Evolutionary conservation across 2,888 invertebrate genomes (phyloP).

Genomic region (Panopea generosa): DNA sequence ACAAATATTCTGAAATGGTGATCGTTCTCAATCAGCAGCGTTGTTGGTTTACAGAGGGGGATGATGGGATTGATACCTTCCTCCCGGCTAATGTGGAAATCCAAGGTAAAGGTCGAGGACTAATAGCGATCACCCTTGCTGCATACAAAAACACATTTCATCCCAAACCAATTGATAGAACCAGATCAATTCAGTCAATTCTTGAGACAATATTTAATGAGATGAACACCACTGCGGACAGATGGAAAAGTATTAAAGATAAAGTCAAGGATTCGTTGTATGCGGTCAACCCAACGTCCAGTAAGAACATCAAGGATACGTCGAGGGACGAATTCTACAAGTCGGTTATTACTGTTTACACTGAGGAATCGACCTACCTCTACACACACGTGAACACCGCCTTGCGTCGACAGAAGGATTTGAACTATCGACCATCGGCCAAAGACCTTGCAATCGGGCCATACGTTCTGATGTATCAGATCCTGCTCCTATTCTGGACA

Average conservation of each 20-base stretch:
- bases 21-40: conserved; percentile 11
- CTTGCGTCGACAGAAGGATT: conserved; percentile 30
- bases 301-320: conserved; percentile 2
- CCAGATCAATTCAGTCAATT: conserved; percentile 27
- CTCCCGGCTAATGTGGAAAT: conserved; percentile 5
- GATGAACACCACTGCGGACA: conserved; percentile 29
- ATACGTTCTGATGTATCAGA: conserved; percentile 41
- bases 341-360: conserved; percentile 24
- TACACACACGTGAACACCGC: conserved; percentile 46
- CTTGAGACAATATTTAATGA: conserved; percentile 40
- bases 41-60: no score
- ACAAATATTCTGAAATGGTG: conserved; percentile 19
- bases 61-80: conserved; percentile 38
- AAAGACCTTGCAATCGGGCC: conserved; percentile 50
- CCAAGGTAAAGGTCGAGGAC: conserved; percentile 31
- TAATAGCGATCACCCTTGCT: conserved; percentile 52
- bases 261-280: conserved; percentile 49
- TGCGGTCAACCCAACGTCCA: no score
- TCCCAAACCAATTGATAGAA: conserved; percentile 34
- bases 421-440: conserved; percentile 34
- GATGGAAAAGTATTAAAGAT: conserved; percentile 53
- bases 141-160: conserved; percentile 62
- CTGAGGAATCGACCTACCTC: conserved; percentile 33
- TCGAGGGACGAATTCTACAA: conserved; percentile 23
- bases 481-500: conserved; percentile 41